Percentiles rank a stretch among this genome's conserved stretches.
These are phyloP conservation scores for Tribolium madens DNA, from an alignment of 1,140 invertebrate genomes.

Conservation along the genomic window DNA sequence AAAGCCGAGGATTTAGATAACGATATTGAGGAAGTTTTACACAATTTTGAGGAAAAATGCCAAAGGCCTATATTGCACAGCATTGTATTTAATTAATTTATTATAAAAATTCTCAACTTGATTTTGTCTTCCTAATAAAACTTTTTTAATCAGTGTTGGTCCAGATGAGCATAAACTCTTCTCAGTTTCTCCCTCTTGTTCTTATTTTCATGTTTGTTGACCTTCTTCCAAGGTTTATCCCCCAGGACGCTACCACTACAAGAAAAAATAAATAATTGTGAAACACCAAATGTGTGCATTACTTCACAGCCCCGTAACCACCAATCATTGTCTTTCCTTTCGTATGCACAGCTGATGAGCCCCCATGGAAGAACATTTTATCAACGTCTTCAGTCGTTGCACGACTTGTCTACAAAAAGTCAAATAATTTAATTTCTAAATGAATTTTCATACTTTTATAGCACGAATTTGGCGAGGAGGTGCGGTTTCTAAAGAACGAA, in stretches of 20 bases:
- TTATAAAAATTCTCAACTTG: slow-evolving; percentile 12
- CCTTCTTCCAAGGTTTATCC: slow-evolving; percentile 85
- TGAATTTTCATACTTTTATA: slow-evolving; percentile 65
- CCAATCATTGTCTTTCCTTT: slow-evolving; percentile 64
- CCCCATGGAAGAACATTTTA: slow-evolving; percentile 71
- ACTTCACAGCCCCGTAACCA: slow-evolving; percentile 43
- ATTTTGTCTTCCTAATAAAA: slow-evolving; percentile 37
- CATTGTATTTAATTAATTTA: slow-evolving; percentile 87
- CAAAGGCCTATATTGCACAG: slow-evolving; percentile 91
- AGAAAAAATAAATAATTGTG: slow-evolving; percentile 47
- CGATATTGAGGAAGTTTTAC: slow-evolving; percentile 97
- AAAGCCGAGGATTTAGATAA: slow-evolving; percentile 96
- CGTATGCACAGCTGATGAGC: slow-evolving; percentile 65
- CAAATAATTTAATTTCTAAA: slow-evolving; percentile 24
- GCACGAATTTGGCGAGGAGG: slow-evolving; percentile 70
- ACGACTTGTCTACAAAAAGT: slow-evolving; percentile 62
- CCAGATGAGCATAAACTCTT: slow-evolving; percentile 82
- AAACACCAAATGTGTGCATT: slow-evolving; percentile 31
- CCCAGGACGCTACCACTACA: slow-evolving; percentile 55
- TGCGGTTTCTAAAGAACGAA: slow-evolving; percentile 64
- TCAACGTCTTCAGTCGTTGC: slow-evolving; percentile 70
- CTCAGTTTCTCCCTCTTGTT: slow-evolving; percentile 90
- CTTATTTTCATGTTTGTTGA: slow-evolving; percentile 82
- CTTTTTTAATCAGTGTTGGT: slow-evolving; percentile 72
- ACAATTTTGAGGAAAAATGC: slow-evolving; percentile 94